A percentile compares a stretch with the other conserved stretches of the same genome.
Evolutionary conservation across 1,140 invertebrate genomes (phyloP).

Genomic region (Theocolax elegans): DNA sequence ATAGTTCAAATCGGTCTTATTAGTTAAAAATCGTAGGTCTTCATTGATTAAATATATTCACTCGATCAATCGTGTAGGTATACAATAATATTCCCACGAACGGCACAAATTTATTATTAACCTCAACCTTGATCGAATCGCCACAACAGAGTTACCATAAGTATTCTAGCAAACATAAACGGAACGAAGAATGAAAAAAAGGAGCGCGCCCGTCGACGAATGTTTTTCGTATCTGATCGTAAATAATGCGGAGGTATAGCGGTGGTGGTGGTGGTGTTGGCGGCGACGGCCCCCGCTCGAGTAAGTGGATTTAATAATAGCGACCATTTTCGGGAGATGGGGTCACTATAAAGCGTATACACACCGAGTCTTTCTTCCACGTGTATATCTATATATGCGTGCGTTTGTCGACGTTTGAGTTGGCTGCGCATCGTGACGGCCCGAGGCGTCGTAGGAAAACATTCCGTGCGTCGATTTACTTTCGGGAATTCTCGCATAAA

Average conservation of each 20-base stretch:
- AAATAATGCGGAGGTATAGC: conserved; percentile 12
- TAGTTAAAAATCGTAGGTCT: too few relatives aligned
- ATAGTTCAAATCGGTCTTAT: too few relatives aligned
- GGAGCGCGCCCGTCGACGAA: too few relatives aligned
- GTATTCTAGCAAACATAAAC: too few relatives aligned
- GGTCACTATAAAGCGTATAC: conserved; percentile 26
- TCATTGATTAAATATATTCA: too few relatives aligned
- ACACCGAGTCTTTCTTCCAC: neutral
- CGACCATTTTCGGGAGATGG: conserved; percentile 42
- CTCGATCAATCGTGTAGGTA: too few relatives aligned
- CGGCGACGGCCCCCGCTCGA: neutral
- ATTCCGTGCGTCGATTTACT: conserved; percentile 65
- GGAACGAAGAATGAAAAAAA: too few relatives aligned
- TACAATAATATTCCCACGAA: too few relatives aligned
- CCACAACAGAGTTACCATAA: too few relatives aligned
- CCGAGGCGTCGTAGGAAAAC: conserved; percentile 58
- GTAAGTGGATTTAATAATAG: conserved; percentile 58
- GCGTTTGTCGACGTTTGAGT: conserved; percentile 53
- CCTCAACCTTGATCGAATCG: neutral
- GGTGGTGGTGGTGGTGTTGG: too few relatives aligned
- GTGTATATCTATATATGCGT: neutral
- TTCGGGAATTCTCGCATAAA: conserved; percentile 63
- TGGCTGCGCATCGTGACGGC: conserved; percentile 55
- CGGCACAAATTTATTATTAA: conserved; percentile 12
- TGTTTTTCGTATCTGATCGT: conserved; percentile 34